Conservation (phyloP, 2,888 invertebrate species). For the Allygus modestus region DNA sequence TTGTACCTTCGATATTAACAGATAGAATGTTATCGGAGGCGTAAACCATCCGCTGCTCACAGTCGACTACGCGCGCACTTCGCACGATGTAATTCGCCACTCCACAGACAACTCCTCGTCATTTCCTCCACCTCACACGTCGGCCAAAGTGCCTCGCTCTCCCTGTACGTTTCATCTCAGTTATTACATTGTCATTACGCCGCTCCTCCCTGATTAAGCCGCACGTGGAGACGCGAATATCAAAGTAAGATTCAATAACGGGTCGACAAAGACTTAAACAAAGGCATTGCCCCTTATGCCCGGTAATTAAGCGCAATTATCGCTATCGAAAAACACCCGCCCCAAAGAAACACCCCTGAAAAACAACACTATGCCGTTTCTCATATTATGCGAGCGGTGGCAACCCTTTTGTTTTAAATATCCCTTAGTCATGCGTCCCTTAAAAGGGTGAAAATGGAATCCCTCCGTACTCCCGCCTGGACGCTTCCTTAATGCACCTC, state of each 20-base stretch:
- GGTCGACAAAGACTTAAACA: slow-evolving; percentile 29
- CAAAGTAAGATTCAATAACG: slow-evolving; percentile 54
- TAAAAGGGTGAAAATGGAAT: slow-evolving; percentile 61
- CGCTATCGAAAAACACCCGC: slow-evolving; percentile 55
- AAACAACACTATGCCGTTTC: slow-evolving; percentile 54
- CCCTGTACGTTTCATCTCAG: slow-evolving; percentile 17
- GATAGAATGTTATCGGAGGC: too few relatives aligned
- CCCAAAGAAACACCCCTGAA: slow-evolving; percentile 51
- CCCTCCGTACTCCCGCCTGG: slow-evolving; percentile 38
- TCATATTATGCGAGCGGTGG: slow-evolving; percentile 59
- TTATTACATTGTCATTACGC: slow-evolving; percentile 21
- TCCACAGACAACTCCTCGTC: not conserved
- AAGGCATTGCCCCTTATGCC: slow-evolving; percentile 47
- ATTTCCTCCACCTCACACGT: not conserved
- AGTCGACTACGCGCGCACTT: too few relatives aligned
- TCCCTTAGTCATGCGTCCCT: slow-evolving; percentile 61
- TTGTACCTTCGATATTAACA: too few relatives aligned
- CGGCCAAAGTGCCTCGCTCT: not conserved
- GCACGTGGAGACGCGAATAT: slow-evolving; percentile 10
- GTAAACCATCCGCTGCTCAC: too few relatives aligned
- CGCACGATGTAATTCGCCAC: not conserved
- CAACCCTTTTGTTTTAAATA: slow-evolving; percentile 61
- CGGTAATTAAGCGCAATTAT: slow-evolving; percentile 53
- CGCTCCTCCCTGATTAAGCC: not conserved
- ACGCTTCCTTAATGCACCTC: slow-evolving; percentile 54